Conservation (phyloP, 2,888 invertebrate species). For the Drosophila merina region DNA sequence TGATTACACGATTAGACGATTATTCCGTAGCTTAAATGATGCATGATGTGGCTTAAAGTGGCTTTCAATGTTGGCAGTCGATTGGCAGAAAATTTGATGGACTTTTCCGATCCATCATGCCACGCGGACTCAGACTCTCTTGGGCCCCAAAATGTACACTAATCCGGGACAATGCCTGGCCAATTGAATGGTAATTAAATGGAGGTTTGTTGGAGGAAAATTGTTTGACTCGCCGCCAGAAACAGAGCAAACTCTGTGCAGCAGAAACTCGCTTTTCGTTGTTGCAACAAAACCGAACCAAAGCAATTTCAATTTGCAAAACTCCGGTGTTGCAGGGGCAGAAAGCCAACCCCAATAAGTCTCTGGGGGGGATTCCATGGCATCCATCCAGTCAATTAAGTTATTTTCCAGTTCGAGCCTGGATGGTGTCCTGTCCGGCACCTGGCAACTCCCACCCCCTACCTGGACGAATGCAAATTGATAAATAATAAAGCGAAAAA, state of each 20-base stretch:
- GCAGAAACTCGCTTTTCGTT: slow-evolving; percentile 15
- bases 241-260: slow-evolving; percentile 1
- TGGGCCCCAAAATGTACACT: slow-evolving; percentile 16
- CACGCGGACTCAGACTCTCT: background rate
- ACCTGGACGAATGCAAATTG: slow-evolving; percentile 13
- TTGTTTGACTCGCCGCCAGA: slow-evolving; percentile 22
- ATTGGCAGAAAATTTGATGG: slow-evolving; percentile 34
- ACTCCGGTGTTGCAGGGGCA: slow-evolving; percentile 12
- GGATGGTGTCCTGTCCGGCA: slow-evolving; percentile 19
- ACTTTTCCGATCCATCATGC: slow-evolving; percentile 26
- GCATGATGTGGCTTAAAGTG: slow-evolving; percentile 42
- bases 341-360: no score
- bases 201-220: no score
- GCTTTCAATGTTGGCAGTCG: slow-evolving; percentile 43
- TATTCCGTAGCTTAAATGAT: slow-evolving; percentile 21
- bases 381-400: slow-evolving; percentile 32
- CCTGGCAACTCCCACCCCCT: no score
- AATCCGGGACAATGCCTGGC: slow-evolving; percentile 46
- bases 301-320: slow-evolving; percentile 39
- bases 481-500: slow-evolving; percentile 30
- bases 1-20: slow-evolving; percentile 20
- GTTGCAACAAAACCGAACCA: background rate
- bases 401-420: slow-evolving; percentile 22
- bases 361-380: background rate
- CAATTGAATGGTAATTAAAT: slow-evolving; percentile 60